Base-by-base conservation (phyloP, 1,140 invertebrate species). In the Papilio polytes region DNA sequence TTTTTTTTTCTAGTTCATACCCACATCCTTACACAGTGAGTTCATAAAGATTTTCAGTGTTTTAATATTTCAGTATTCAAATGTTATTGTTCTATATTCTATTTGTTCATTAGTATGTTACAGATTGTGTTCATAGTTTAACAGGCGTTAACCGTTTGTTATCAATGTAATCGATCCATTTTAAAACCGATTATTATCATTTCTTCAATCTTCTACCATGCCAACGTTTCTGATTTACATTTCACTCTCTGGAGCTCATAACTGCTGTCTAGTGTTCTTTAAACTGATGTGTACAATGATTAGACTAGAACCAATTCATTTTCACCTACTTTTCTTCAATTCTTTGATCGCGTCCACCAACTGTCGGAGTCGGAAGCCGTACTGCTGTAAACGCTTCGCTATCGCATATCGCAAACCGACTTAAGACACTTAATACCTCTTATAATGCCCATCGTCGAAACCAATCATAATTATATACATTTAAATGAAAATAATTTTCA, bases 401-500 rank as follows among this genome's bases (percentile, higher is more conserved):
- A 51, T 51, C 74, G 46, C 7, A 15, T 51, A 51, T 76, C 74
- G 20, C 74, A 51, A 74, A 74, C 73, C 10, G 73, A 46, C 44
- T 44, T 44, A 76, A 36, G 36, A 66, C 31, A 20, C 41, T 78
- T 78, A 44, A 63, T 78, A 78, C 53, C 56, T 8, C 9, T 59
- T n/a, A 78, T 78, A 78, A 63, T 63, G 46, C 56, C 36, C 56
- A 78, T 76, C 74, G 74, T 44, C 56, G 10, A 63, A 63, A 44
- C 56, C 36, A 18, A 78, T 80, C 78, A 78, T 83, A 79, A 83
- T 81, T 76, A 80, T 81, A 81, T 80, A 63, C 70, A 77, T 76
- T 26, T 46, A 53, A 78, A 56, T 76, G 77, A 81, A 83, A 81
- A 83, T 81, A 26, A 83, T 63, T 78, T 51, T 76, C 20, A 76